These are phyloP conservation scores for Trachelus stipa DNA, from an alignment of 2,888 invertebrate genomes.

Conservation along the genomic window DNA sequence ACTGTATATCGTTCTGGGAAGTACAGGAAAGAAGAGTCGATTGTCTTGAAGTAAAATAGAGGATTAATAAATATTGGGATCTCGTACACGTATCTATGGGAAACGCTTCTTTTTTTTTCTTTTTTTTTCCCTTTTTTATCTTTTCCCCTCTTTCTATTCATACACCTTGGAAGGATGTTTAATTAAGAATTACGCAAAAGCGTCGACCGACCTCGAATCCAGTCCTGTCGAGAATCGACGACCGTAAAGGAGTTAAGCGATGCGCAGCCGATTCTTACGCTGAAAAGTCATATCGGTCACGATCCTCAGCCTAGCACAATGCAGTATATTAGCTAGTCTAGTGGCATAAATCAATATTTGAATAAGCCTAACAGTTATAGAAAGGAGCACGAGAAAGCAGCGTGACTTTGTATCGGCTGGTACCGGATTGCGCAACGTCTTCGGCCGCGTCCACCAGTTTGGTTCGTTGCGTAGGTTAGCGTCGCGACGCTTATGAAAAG, in stretches of 20 bases:
- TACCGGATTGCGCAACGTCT: background rate
- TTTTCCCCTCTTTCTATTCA: background rate
- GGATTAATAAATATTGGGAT: background rate
- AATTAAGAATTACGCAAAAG: background rate
- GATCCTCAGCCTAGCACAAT: conserved; percentile 14
- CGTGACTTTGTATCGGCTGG: background rate
- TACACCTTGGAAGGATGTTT: background rate
- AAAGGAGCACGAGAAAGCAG: conserved; percentile 13
- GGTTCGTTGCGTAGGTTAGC: background rate
- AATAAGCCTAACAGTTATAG: conserved; percentile 20
- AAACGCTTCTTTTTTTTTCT: background rate
- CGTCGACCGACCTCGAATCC: background rate
- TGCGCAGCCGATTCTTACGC: conserved; percentile 28
- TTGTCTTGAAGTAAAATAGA: background rate
- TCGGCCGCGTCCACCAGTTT: background rate
- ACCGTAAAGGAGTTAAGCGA: background rate
- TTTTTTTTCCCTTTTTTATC: no score
- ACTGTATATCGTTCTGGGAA: background rate
- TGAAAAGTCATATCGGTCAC: conserved; percentile 23
- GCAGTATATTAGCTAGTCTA: conserved; percentile 9
- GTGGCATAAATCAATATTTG: conserved; percentile 24
- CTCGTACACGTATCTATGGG: background rate
- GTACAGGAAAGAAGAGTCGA: background rate
- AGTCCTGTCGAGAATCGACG: background rate
- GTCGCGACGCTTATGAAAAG: background rate